These are phyloP conservation scores for Anoplolepis gracilipes DNA, from an alignment of 1,140 invertebrate genomes.

Conservation along the genomic window DNA sequence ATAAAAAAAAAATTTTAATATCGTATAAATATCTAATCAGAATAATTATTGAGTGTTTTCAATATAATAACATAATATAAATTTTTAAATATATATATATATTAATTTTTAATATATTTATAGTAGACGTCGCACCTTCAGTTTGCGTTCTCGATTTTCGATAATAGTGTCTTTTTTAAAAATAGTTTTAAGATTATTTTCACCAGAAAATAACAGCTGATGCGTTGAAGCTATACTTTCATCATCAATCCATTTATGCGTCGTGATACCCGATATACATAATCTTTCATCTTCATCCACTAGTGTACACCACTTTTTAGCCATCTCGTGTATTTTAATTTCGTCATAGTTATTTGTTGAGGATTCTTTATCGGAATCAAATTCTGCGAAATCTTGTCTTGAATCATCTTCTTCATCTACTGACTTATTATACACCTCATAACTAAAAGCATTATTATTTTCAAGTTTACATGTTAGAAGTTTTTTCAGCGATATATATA, in stretches of 20 bases:
- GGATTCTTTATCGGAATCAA: not conserved
- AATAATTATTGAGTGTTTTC: not conserved
- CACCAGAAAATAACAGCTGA: not conserved
- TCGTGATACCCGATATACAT: slow-evolving; percentile 76
- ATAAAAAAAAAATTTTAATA: not conserved
- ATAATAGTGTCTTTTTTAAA: not conserved
- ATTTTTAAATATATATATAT: not conserved
- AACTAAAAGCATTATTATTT: slow-evolving; percentile 19
- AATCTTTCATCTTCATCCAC: slow-evolving; percentile 56
- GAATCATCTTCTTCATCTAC: not conserved
- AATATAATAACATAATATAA: not conserved
- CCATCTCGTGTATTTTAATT: slow-evolving; percentile 3
- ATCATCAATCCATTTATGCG: slow-evolving; percentile 82
- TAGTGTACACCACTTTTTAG: slow-evolving; percentile 5
- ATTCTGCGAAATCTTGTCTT: not conserved
- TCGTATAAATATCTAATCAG: not conserved
- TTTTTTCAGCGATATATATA: not conserved
- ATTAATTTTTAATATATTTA: not conserved
- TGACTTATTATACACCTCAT: slow-evolving; percentile 3
- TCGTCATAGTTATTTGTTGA: not conserved
- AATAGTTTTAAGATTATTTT: slow-evolving; percentile 21
- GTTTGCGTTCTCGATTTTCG: slow-evolving; percentile 64
- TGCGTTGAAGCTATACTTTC: slow-evolving; percentile 52
- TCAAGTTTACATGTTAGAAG: not conserved
- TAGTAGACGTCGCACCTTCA: slow-evolving; percentile 62